Base-by-base conservation (phyloP, 1,140 invertebrate species). In the Tribolium castaneum region DNA sequence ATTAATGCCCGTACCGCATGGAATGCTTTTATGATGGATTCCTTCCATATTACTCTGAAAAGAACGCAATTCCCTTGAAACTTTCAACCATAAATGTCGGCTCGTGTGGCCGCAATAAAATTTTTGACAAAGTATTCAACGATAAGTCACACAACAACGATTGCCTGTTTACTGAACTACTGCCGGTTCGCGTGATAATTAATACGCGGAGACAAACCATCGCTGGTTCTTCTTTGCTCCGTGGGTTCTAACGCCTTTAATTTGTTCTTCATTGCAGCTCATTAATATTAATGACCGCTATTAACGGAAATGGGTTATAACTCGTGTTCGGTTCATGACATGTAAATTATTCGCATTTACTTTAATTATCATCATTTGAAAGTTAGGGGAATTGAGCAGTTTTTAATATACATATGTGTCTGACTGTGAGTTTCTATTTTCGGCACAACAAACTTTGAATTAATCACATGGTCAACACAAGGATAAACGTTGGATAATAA, bases 11-110 rank as follows among this genome's bases (percentile, higher is more conserved):
- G 78, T 74, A 77, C 74, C 76, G 76, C 78, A 76, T 70, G 80
- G 80, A 81, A 81, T 81, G 80, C 80, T 80, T 81, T 81, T 81
- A 81, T 80, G 80, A 81, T 80, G 76, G 78, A 79, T 81, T 81
- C 78, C 80, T 78, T 72, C 80, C 73, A 73, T 77, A 74, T 78
- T 78, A 70, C 74, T 78, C 76, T 54, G 54, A 54, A 76, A 80
- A 76, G 80, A 80, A 80, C 80, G 80, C 80, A 78, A 78, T 78
- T 80, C 77, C 77, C 66, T 39, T 30, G 77, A 76, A 81, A 78
- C 54, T 81, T 81, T 39, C 71, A 56, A 50, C 71, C 75, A 77
- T 80, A 80, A 80, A 80, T 54, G 78, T 77, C 75, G 49, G 39
- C 25, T 75, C 70, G 45, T 72, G 74, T 72, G 66, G 78, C n/a